Evolutionary conservation across 37 sponge, comb jelly and placozoan genomes (phyloP), one percentile per base, ranked within the genome.

Genomic region (Ephydatia muelleri): DNA sequence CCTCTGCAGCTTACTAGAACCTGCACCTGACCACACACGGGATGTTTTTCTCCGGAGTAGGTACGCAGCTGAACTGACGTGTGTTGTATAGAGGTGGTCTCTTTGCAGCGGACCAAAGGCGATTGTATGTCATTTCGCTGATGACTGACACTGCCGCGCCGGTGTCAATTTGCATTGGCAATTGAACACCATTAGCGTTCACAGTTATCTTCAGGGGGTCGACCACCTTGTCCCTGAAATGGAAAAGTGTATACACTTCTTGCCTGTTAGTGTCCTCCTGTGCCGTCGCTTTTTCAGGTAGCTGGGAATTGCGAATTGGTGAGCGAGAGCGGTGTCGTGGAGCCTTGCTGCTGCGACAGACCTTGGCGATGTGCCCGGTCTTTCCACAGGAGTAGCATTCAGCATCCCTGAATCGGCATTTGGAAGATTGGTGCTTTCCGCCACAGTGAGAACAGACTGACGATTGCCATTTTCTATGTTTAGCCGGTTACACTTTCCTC

Each of bases 151-250:
- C 65, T 25, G 87, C 74, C 14, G 87, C 87, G 23, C 87, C 87
- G 11, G 87, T 86, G 80, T 86, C 87, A 5, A 79, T 22, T 35
- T 86, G 74, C 87, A 86, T 87, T 32, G 75, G 28, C 0, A 87
- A 14, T 5, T 33, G 77, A 0, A 30, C 48, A 28, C n/a, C 35
- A 73, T 86, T 72, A 5, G 80, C 28, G 3, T 23, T 12, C 28
- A 86, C 72, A 72, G 78, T 28, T 65, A 70, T 38, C 5, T 0
- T 22, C 28, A 79, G 70, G 49, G 86, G 86, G 3, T 37, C 23
- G 19, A 25, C 12, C 27, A 33, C 30, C 1, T 5, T 14, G 38
- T 74, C 67, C 31, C 4, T 8, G 13, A 83, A 25, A 32, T 35
- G 14, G 76, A 83, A 83, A 25, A 74, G 25, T n/a, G 64, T 25